Conservation (phyloP, 1,140 invertebrate genomes). For the Pygmarrhopalites habei region DNA sequence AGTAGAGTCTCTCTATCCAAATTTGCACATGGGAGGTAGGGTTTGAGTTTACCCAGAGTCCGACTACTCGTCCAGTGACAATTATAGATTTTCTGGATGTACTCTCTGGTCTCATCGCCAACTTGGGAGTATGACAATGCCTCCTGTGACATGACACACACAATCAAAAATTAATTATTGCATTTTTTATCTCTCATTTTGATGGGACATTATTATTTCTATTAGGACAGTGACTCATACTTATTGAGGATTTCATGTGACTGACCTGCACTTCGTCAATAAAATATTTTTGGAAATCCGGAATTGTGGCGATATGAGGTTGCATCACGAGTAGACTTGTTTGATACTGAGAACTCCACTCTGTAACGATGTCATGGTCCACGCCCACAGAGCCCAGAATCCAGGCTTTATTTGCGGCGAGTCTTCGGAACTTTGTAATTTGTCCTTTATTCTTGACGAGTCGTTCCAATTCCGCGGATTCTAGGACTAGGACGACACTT, state of each 20-base stretch:
- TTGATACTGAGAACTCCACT: slow-evolving; percentile 31
- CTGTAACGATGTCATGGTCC: slow-evolving; percentile 26
- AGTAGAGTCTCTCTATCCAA: slow-evolving; percentile 23
- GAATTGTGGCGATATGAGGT: slow-evolving; percentile 30
- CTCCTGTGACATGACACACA: no score
- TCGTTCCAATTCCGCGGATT: slow-evolving; percentile 33
- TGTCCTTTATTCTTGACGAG: slow-evolving; percentile 19
- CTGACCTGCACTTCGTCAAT: slow-evolving; percentile 28
- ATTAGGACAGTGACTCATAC: no score
- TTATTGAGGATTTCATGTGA: no score
- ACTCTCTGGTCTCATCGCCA: slow-evolving; percentile 30
- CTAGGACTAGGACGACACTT: slow-evolving; percentile 33
- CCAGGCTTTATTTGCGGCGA: slow-evolving; percentile 33
- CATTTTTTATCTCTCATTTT: neutral
- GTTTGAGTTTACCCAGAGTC: slow-evolving; percentile 11
- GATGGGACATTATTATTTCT: slow-evolving; percentile 10
- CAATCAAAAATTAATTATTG: no score
- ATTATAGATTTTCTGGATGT: slow-evolving; percentile 31
- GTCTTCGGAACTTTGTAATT: slow-evolving; percentile 16
- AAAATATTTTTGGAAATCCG: slow-evolving; percentile 32
- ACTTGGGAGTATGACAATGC: slow-evolving; percentile 10
- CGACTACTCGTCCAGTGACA: slow-evolving; percentile 34
- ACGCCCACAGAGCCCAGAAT: slow-evolving; percentile 36
- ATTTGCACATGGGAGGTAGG: slow-evolving; percentile 22
- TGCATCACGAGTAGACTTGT: slow-evolving; percentile 34